Percentiles rank a stretch among this genome's conserved stretches.
phyloP scores from a whole-genome alignment of 2,113 vertebrate species.

The Hemichromis elongatus region DNA sequence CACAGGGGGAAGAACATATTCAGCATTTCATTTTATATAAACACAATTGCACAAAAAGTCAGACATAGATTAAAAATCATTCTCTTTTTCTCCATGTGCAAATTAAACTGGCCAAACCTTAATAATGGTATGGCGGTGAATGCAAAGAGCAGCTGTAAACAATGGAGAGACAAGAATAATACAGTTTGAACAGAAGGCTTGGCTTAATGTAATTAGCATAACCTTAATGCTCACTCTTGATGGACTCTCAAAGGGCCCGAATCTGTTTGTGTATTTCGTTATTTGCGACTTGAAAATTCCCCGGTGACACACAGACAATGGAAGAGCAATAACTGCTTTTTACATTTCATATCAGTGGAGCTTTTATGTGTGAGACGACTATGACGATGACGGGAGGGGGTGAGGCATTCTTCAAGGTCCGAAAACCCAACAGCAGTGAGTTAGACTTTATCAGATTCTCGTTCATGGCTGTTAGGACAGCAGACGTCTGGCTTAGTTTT shows the following conservation, averaged over 20 bases:
- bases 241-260: constrained; percentile 20
- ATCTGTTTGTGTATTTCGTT: constrained; percentile 48
- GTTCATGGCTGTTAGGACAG: not conserved
- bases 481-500: not conserved
- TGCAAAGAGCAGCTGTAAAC: constrained; percentile 17
- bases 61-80: not conserved
- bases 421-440: not conserved
- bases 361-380: constrained; percentile 41
- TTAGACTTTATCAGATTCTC: not conserved
- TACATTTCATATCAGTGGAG: constrained; percentile 59
- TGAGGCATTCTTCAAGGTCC: not conserved
- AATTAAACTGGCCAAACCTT: constrained; percentile 21
- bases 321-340: constrained; percentile 48
- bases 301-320: constrained; percentile 25
- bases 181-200: constrained; percentile 30
- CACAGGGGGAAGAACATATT: not conserved
- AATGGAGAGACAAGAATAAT: constrained; percentile 23
- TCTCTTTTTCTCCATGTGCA: not conserved
- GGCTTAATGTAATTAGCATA: constrained; percentile 46
- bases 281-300: constrained; percentile 47
- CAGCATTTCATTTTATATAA: not conserved
- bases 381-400: not conserved
- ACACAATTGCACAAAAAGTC: not conserved
- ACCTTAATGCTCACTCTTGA: constrained; percentile 20
- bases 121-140: not conserved